These are phyloP conservation scores for Sanderia malayensis DNA, from an alignment of 30 jellyfish, hydroid and myxozoan species.

Conservation along the genomic window DNA sequence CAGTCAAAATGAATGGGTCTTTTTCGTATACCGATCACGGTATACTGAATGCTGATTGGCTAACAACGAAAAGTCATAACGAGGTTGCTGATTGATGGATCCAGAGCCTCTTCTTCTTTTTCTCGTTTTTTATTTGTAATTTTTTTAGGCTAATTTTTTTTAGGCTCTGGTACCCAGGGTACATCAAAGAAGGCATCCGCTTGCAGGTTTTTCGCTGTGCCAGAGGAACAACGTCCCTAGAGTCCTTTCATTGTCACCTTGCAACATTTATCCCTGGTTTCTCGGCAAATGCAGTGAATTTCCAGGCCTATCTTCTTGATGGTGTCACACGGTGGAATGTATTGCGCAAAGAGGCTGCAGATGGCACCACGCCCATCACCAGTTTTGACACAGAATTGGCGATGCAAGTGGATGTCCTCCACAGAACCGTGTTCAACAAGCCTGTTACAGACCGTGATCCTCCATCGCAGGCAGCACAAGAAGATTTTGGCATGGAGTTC, in stretches of 20 bases:
- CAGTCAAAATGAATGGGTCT: too few species aligned
- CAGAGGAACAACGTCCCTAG: conserved; percentile 53
- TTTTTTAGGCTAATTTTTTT: too few species aligned
- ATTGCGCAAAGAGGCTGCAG: conserved; percentile 12
- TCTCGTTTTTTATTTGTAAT: too few species aligned
- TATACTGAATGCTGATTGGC: too few species aligned
- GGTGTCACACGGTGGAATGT: conserved; percentile 21
- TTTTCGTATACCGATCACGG: too few species aligned
- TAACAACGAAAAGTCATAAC: too few species aligned
- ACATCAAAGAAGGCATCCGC: conserved; percentile 14
- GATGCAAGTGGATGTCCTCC: background rate
- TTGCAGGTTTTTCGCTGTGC: conserved; percentile 64
- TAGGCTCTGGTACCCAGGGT: too few species aligned
- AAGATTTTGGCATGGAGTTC: conserved; percentile 31
- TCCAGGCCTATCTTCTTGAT: conserved; percentile 26
- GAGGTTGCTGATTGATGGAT: too few species aligned
- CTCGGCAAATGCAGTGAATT: conserved; percentile 15
- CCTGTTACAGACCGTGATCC: background rate
- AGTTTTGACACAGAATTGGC: conserved; percentile 4
- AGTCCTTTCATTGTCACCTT: conserved; percentile 30
- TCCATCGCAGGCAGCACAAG: background rate
- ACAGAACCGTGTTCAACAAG: background rate
- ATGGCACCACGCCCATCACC: background rate
- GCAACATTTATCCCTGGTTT: conserved; percentile 20
- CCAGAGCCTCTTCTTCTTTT: too few species aligned